These are phyloP conservation scores for Euleptes europaea DNA, from an alignment of 2,113 vertebrate genomes.

Conservation along the genomic window DNA sequence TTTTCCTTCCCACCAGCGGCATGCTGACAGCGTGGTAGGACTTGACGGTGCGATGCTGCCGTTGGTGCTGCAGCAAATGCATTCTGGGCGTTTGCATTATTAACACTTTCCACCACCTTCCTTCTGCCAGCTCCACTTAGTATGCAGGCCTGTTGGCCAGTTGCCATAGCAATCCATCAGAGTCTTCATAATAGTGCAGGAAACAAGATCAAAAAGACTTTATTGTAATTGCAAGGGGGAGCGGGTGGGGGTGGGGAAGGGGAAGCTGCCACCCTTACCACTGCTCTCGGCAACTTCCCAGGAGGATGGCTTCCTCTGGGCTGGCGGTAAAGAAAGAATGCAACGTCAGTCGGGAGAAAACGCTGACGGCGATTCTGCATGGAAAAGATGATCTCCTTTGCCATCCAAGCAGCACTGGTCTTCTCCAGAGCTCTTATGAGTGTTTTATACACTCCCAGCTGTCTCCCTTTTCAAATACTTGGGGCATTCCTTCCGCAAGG, in stretches of 20 bases:
- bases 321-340: slow-evolving; percentile 8
- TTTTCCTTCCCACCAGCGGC: background rate
- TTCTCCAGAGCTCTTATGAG: no score
- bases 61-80: slow-evolving; percentile 22
- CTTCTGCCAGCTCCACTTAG: slow-evolving; percentile 53
- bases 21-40: background rate
- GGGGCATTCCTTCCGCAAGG: no score
- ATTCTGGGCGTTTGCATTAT: slow-evolving; percentile 38
- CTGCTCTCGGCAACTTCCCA: background rate
- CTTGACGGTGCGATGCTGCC: background rate
- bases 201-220: slow-evolving; percentile 65
- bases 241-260: no score
- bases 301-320: slow-evolving; percentile 17
- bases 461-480: no score
- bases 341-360: background rate
- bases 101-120: slow-evolving; percentile 49
- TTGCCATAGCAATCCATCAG: slow-evolving; percentile 73
- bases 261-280: background rate
- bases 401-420: background rate
- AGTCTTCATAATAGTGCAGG: slow-evolving; percentile 57
- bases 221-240: slow-evolving; percentile 14
- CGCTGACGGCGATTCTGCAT: no score
- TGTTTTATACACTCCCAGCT: no score
- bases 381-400: background rate
- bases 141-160: slow-evolving; percentile 75